Conservation (phyloP, 2,888 invertebrate species). For the Callosobruchus maculatus region DNA sequence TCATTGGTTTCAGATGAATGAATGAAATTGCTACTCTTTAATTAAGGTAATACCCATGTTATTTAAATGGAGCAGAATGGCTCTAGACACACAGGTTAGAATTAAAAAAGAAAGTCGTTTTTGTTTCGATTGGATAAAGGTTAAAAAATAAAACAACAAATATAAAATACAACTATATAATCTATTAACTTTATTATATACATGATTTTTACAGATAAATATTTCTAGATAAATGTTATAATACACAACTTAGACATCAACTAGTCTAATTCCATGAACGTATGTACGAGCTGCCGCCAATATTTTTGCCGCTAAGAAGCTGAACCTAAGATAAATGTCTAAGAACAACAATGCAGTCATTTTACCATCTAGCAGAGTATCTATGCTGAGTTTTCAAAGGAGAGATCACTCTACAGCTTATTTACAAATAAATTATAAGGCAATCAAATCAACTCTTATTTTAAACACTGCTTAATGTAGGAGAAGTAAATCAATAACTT, state of each 20-base stretch:
- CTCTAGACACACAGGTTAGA: too few species aligned
- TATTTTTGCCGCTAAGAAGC: conserved; percentile 26
- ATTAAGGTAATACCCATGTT: too few species aligned
- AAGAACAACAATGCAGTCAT: conserved; percentile 12
- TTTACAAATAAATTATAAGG: too few species aligned
- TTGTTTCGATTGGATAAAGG: too few species aligned
- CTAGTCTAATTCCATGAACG: conserved; percentile 15
- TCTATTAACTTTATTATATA: conserved; percentile 39
- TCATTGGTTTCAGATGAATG: too few species aligned
- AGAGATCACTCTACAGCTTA: background rate
- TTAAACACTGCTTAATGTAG: too few species aligned
- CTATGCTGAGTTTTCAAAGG: background rate
- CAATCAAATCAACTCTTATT: too few species aligned
- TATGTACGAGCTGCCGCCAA: conserved; percentile 36
- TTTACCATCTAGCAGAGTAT: conserved; percentile 6
- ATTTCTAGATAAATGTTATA: conserved; percentile 40
- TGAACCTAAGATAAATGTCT: conserved; percentile 23
- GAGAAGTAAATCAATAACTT: too few species aligned
- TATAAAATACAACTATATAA: conserved; percentile 34
- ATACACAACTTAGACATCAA: conserved; percentile 40
- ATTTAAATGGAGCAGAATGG: too few species aligned
- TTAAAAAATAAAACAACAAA: conserved; percentile 14
- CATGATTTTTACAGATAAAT: conserved; percentile 42
- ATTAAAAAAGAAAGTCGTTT: too few species aligned
- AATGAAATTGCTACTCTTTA: too few species aligned